These are phyloP conservation scores for Xenopus borealis DNA, from an alignment of 2,113 vertebrate species.

Conservation along the genomic window DNA sequence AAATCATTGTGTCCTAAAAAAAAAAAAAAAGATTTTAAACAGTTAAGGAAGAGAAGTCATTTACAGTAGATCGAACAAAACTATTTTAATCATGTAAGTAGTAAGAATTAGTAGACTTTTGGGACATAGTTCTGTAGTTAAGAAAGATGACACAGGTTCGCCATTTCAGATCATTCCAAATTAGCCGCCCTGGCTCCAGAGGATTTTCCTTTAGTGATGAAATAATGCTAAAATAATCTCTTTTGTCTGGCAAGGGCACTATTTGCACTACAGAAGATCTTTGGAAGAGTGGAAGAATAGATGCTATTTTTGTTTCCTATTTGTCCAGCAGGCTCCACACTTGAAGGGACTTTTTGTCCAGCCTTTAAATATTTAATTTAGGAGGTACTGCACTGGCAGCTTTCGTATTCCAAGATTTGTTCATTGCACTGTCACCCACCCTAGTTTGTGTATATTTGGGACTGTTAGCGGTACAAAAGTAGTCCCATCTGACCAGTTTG, in stretches of 20 bases:
- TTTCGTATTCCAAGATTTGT: not conserved
- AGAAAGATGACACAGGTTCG: no score
- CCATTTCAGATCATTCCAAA: no score
- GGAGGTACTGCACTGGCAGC: constrained; percentile 35
- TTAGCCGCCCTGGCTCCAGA: no score
- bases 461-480: constrained; percentile 17
- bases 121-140: no score
- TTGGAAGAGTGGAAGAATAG: constrained; percentile 56
- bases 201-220: no score
- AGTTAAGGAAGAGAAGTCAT: no score
- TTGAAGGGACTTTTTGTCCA: constrained; percentile 37
- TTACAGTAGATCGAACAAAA: no score
- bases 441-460: constrained; percentile 24
- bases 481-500: constrained; percentile 28
- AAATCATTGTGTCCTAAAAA: no score
- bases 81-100: no score
- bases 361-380: constrained; percentile 11
- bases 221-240: no score
- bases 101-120: no score
- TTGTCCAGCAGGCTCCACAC: constrained; percentile 40
- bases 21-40: no score
- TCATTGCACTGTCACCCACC: constrained; percentile 8
- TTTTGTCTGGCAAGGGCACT: constrained; percentile 66
- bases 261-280: constrained; percentile 81
- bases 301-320: constrained; percentile 35